phyloP scores from a whole-genome alignment of 2,113 vertebrate genomes.

The Cyrtonyx montezumae region DNA sequence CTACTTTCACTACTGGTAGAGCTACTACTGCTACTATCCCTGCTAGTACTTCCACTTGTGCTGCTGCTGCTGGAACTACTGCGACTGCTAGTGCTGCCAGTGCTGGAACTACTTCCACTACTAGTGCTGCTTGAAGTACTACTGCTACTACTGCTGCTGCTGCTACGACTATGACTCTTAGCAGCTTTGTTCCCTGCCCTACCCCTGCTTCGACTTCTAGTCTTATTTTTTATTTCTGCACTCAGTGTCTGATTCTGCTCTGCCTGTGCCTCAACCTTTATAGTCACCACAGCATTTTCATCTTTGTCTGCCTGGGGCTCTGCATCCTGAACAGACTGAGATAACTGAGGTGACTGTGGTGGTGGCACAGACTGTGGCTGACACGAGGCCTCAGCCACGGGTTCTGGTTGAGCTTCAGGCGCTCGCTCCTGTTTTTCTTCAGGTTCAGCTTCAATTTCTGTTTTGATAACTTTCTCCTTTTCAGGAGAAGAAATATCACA shows the following conservation, averaged over 20 bases:
- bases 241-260: constrained; percentile 62
- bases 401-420: constrained; percentile 66
- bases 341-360: constrained; percentile 67
- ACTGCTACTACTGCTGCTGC: constrained; percentile 82
- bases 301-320: constrained; percentile 75
- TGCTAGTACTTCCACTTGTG: constrained; percentile 86
- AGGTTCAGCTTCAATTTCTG: constrained; percentile 73
- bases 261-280: constrained; percentile 71
- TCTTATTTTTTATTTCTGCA: constrained; percentile 75
- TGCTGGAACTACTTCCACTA: constrained; percentile 82
- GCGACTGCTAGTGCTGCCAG: constrained; percentile 86
- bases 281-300: constrained; percentile 58
- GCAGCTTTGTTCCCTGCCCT: constrained; percentile 82
- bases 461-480: constrained; percentile 70
- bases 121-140: constrained; percentile 81
- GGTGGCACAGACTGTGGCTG: constrained; percentile 63
- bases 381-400: constrained; percentile 39
- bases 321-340: constrained; percentile 72
- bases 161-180: constrained; percentile 79
- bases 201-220: constrained; percentile 79
- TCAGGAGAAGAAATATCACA: constrained; percentile 69
- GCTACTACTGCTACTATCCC: constrained; percentile 87
- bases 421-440: constrained; percentile 75
- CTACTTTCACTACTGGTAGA: constrained; percentile 87
- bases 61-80: constrained; percentile 87